Evolutionary conservation across 2,888 invertebrate species (phyloP).

Genomic region (Acronicta aceris): DNA sequence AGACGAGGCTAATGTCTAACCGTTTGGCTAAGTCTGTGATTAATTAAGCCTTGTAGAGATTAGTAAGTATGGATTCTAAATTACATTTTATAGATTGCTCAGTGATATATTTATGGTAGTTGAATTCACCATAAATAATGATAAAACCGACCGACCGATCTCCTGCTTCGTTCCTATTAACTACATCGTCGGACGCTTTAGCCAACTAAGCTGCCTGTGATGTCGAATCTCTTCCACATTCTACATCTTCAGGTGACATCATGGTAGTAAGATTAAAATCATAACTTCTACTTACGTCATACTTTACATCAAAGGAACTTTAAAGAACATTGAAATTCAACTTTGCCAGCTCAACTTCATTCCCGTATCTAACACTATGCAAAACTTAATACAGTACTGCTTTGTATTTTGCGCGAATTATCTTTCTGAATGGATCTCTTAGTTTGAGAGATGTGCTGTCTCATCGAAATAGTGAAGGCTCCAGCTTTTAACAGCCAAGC

Average conservation of each 20-base stretch:
- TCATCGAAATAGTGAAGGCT: constrained; percentile 42
- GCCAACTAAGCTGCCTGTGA: no score
- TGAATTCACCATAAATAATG: no score
- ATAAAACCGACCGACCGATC: no score
- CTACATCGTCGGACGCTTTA: no score
- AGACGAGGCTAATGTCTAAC: not conserved
- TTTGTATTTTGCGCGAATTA: constrained; percentile 60
- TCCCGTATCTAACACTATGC: constrained; percentile 47
- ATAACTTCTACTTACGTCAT: constrained; percentile 39
- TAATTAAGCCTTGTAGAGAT: not conserved
- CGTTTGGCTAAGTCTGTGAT: not conserved
- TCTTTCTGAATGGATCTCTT: constrained; percentile 57
- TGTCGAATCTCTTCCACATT: no score
- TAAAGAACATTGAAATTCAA: constrained; percentile 51
- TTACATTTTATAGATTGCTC: no score
- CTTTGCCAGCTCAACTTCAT: constrained; percentile 45
- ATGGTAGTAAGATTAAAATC: constrained; percentile 32
- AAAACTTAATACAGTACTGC: constrained; percentile 51
- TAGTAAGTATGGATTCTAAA: not conserved
- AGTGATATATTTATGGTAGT: no score
- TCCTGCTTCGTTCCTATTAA: no score
- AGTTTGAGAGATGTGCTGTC: constrained; percentile 44
- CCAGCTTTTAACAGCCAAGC: constrained; percentile 31
- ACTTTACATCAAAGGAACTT: constrained; percentile 37
- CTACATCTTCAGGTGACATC: constrained; percentile 1